Evolutionary conservation across 92 coral and sea anemone species (phyloP).

Genomic region (Pocillopora grandis): DNA sequence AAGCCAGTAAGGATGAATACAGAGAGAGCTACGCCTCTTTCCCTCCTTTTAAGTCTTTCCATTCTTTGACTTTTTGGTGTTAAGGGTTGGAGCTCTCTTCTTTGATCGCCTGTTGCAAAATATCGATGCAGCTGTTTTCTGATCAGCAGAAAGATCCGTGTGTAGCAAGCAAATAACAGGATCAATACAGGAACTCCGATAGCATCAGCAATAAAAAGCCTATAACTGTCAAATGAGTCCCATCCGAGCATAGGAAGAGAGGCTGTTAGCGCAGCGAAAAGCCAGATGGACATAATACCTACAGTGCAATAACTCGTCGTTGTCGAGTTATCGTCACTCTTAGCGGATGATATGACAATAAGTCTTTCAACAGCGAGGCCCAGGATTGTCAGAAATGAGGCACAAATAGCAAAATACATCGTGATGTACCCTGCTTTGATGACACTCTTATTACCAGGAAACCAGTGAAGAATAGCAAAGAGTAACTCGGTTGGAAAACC

Average conservation of each 20-base stretch:
- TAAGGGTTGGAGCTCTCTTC: background rate
- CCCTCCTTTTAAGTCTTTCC: constrained; percentile 6
- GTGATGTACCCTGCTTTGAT: background rate
- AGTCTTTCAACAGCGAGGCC: constrained; percentile 24
- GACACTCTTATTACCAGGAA: background rate
- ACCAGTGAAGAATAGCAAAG: background rate
- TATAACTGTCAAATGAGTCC: background rate
- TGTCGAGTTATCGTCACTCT: background rate
- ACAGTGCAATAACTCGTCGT: background rate
- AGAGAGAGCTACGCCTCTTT: constrained; percentile 7
- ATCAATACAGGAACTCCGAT: background rate
- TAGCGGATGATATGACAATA: background rate
- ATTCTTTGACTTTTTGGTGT: background rate
- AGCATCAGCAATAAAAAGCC: background rate
- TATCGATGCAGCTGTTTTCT: background rate
- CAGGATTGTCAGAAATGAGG: constrained; percentile 2
- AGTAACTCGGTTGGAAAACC: constrained; percentile 17
- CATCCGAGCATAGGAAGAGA: background rate
- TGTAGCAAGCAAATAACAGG: background rate
- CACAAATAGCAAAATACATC: background rate
- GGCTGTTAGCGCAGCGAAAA: background rate
- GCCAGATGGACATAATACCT: background rate
- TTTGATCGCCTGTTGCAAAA: background rate
- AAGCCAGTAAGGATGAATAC: constrained; percentile 9
- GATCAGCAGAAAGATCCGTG: constrained; percentile 12